Conservation (phyloP, 2,113 vertebrate species). For the Microtus oregoni region DNA sequence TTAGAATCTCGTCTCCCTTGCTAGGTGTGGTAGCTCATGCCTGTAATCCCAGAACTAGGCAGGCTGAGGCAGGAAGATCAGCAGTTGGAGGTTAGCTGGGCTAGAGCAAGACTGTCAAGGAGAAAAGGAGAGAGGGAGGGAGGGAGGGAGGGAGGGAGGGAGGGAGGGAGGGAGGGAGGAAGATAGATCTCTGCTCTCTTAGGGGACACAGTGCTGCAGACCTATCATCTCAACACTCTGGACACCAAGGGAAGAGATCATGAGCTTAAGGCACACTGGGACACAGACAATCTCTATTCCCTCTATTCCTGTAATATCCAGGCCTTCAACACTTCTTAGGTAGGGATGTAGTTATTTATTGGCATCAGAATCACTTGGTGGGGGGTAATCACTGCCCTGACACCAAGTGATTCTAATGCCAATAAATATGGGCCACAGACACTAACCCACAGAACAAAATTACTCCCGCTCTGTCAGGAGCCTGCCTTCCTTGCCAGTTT, state of each 20-base stretch:
- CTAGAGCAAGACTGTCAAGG: neutral
- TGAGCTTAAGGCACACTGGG: neutral
- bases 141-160: neutral
- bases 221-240: neutral
- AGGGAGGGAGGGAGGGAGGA: too few species aligned
- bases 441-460: neutral
- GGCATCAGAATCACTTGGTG: neutral
- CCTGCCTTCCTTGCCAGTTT: neutral
- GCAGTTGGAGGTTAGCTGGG: neutral
- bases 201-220: neutral
- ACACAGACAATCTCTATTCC: neutral
- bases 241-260: neutral
- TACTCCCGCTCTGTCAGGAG: neutral
- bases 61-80: neutral
- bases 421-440: neutral
- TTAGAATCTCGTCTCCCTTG: neutral
- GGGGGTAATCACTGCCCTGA: neutral
- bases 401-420: neutral
- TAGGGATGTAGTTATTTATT: neutral
- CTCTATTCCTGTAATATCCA: neutral
- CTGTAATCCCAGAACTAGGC: neutral
- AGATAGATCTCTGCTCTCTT: neutral
- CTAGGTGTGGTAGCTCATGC: neutral
- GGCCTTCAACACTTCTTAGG: neutral
- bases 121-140: too few species aligned